Percentiles rank a stretch among this genome's conserved stretches.
phyloP scores from a whole-genome alignment of 2,888 invertebrate genomes.

The Sipunculus nudus region DNA sequence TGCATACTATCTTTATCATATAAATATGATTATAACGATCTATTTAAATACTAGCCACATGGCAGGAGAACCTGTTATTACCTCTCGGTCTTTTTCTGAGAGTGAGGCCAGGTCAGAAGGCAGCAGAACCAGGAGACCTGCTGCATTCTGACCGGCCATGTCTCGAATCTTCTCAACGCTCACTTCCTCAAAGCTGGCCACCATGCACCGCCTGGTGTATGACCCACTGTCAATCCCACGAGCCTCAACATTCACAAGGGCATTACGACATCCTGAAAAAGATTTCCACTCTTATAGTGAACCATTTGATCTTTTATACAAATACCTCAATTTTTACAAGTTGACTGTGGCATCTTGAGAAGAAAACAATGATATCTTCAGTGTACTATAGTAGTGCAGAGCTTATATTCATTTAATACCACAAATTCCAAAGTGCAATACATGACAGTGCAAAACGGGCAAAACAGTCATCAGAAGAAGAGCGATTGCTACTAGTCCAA shows the following conservation, averaged over 20 bases:
- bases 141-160: conserved; percentile 71
- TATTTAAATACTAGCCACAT: too few species aligned
- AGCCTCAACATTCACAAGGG: conserved; percentile 87
- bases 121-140: conserved; percentile 84
- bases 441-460: too few species aligned
- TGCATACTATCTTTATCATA: too few species aligned
- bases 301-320: too few species aligned
- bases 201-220: conserved; percentile 88
- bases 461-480: too few species aligned
- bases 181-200: conserved; percentile 82
- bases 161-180: conserved; percentile 74
- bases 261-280: conserved; percentile 82
- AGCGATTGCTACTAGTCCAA: too few species aligned
- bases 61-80: too few species aligned
- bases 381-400: not conserved
- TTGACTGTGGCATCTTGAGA: not conserved
- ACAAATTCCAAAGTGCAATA: too few species aligned
- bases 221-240: conserved; percentile 85
- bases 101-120: conserved; percentile 78
- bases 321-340: too few species aligned
- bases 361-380: not conserved
- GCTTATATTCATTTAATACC: too few species aligned
- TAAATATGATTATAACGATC: too few species aligned
- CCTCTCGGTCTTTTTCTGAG: conserved; percentile 69
- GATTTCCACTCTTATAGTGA: too few species aligned